Evolutionary conservation across 2,797 vertebrate genomes (phyloP), one percentile per base, ranked within the genome.

Genomic region (Meriones psammophilus): DNA sequence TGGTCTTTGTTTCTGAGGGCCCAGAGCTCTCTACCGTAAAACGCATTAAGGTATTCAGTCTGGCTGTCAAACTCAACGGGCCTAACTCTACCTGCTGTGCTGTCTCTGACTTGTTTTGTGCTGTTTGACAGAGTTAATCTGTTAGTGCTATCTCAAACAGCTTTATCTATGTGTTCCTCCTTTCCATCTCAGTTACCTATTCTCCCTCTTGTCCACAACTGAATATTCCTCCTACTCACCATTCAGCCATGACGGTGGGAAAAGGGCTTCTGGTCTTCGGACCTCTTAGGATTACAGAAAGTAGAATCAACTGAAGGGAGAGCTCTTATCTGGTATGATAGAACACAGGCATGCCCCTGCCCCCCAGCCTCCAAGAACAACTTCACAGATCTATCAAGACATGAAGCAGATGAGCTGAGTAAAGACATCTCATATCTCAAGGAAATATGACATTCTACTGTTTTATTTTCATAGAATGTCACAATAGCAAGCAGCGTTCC

Each of bases 381-480:
- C 1, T 71, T 54, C 0, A 50, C 22, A 28, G 26, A 56, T 76
- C 56, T 76, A 36, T 60, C 26, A 20, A 92, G 79, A 84, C 89
- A 91, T 69, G 66, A 94, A 93, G 56, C 12, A 36, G 0, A 36
- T 26, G 36, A 54, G 24, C 71, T 80, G 39, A 92, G 69, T 80
- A 93, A 90, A 94, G 26, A 86, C 28, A 85, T 88, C 24, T 68
- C 30, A 86, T 24, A 78, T 79, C 33, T 74, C 2, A 5, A 92
- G 36, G 64, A 92, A 94, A 88, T 14, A 46, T 24, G 90, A 79
- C 17, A 56, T 77, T 33, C 77, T 76, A 15, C 50, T 50, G 24
- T 33, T 98, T 97, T 98, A 98, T 97, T 98, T 84, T 89, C 89
- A 94, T 36, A 78, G 94, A 76, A 46, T 89, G 79, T n/a, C 89